Evolutionary conservation across 2,113 vertebrate species (phyloP).

Genomic region (Ceyx cyanopectus): DNA sequence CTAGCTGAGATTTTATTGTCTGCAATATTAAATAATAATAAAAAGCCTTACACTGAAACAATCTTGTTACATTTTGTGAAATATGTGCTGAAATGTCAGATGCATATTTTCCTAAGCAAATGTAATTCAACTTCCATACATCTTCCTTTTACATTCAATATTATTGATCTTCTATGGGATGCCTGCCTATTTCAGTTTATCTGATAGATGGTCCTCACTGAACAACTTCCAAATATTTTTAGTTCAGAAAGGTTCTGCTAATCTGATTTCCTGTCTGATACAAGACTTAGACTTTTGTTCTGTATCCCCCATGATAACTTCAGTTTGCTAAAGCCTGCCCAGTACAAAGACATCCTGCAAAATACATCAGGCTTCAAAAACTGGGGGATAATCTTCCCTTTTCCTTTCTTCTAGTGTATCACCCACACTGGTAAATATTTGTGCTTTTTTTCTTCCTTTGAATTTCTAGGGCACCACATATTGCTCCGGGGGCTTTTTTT

Average conservation of each 20-base stretch:
- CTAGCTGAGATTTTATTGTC: not conserved
- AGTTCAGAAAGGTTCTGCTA: not conserved
- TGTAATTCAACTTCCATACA: not conserved
- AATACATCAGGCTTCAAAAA: not conserved
- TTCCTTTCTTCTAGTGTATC: not conserved
- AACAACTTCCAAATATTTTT: not conserved
- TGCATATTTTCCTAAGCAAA: not conserved
- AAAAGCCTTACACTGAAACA: not conserved
- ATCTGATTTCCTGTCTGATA: not conserved
- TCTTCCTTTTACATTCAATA: not conserved
- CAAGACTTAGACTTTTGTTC: not conserved
- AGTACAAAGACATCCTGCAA: not conserved
- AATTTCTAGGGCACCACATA: not conserved
- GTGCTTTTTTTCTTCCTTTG: not conserved
- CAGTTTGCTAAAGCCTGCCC: not conserved
- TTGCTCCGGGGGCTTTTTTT: not conserved
- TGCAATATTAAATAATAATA: slow-evolving; percentile 5
- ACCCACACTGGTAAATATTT: not conserved
- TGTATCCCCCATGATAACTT: not conserved
- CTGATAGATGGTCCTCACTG: not conserved
- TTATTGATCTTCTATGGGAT: not conserved
- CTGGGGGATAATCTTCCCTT: not conserved
- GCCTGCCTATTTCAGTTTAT: not conserved
- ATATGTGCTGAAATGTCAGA: not conserved
- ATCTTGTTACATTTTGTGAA: not conserved